Evolutionary conservation across 1,140 invertebrate species (phyloP), one percentile per base, ranked within the genome.

Genomic region (Hypothenemus hampei): DNA sequence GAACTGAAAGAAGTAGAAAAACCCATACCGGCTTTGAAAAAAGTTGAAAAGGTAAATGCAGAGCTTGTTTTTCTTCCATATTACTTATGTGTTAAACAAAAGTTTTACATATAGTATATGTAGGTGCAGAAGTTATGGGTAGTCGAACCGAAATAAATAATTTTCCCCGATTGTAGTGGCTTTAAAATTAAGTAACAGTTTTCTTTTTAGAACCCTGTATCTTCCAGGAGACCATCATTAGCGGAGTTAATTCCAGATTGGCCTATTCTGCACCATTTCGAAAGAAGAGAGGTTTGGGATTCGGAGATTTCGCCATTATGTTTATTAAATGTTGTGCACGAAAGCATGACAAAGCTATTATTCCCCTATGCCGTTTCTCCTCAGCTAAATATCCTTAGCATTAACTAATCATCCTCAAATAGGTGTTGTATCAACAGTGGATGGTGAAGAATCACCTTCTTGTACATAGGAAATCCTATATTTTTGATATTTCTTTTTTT

Each of bases 181-280:
- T n/a, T 45, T 22, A 45, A 45, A 24, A 36, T 29, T 61, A 35
- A 63, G 58, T 58, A 58, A 35, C 47, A 64, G 59, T 67, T 69
- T 71, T 69, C 64, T 71, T 59, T 76, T 67, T 80, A 83, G 80
- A 76, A 68, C 72, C 77, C 77, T 73, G 73, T 76, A 77, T 79
- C 79, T 70, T 80, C 79, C 68, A 84, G 91, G 80, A 83, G 91
- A 78, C 85, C 83, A 68, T 95, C 91, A 62, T 79, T 96, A 73
- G 91, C 91, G 66, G 91, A 96, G 77, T 77, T 94, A 78, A 96
- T 97, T 74, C 92, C 92, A 66, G 93, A 95, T 78, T 97, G 93
- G 93, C 93, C 93, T 66, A 85, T 83, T 66, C 83, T 96, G 66
- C 89, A 94, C 78, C 86, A 85, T 76, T 88, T 89, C 81, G 80